Percentiles rank a stretch among this genome's conserved stretches.
These are phyloP conservation scores for Athene cunicularia DNA, from an alignment of 2,113 vertebrate genomes.

Conservation along the genomic window DNA sequence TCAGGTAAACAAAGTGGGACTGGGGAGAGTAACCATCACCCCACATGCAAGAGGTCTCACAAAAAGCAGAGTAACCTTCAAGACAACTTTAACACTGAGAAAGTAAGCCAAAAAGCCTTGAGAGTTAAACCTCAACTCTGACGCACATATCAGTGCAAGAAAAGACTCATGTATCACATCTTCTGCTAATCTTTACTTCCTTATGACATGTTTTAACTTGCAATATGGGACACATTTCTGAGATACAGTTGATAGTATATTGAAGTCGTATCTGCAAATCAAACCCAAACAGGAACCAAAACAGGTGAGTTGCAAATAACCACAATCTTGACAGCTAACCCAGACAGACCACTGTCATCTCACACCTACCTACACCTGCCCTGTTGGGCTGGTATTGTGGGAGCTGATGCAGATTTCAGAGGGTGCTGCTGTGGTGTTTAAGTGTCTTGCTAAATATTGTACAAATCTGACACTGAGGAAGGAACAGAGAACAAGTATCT, in stretches of 20 bases:
- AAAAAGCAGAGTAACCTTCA: neutral
- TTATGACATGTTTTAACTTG: neutral
- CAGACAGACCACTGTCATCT: neutral
- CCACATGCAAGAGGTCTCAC: fast-evolving
- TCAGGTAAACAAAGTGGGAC: neutral
- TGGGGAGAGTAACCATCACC: neutral
- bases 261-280: neutral
- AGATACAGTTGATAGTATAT: neutral
- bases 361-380: neutral
- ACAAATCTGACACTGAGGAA: neutral
- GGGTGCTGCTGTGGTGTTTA: neutral
- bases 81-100: neutral
- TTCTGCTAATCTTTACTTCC: neutral
- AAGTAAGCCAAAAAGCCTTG: neutral
- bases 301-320: neutral
- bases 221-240: neutral
- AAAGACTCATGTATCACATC: neutral
- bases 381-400: neutral
- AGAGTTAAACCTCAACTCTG: neutral
- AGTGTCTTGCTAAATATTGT: neutral
- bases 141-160: neutral
- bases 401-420: neutral
- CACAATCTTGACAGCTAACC: neutral
- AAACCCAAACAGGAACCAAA: neutral
- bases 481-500: neutral